Percentiles rank a stretch among this genome's conserved stretches.
Conservation (phyloP, 2,888 invertebrate genomes). For the Drosophila barbarae region DNA sequence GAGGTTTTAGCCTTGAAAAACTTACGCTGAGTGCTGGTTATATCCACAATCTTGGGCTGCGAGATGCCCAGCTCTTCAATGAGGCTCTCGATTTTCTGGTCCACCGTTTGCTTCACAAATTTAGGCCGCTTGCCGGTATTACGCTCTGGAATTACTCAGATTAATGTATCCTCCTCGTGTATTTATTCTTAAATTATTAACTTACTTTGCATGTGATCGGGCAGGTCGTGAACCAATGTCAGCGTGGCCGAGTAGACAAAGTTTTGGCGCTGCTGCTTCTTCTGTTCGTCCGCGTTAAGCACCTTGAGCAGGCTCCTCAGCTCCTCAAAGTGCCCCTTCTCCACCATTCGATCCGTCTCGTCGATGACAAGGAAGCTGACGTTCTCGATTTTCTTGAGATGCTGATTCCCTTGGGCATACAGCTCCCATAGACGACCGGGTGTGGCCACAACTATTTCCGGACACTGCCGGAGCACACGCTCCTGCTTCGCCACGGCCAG, state of each 20-base stretch:
- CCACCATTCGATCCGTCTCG: conserved; percentile 99
- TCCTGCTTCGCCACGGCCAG: conserved; percentile 96
- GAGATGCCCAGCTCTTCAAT: conserved; percentile 91
- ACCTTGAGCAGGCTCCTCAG: conserved; percentile 88
- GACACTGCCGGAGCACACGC: conserved; percentile 88
- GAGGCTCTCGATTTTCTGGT: conserved; percentile 88
- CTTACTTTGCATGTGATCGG: conserved; percentile 85
- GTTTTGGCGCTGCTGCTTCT: conserved; percentile 87
- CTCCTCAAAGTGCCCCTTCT: conserved; percentile 97
- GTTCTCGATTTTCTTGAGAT: conserved; percentile 86
- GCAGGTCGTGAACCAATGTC: conserved; percentile 93
- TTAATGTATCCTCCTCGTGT: background rate
- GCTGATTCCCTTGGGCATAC: conserved; percentile 87
- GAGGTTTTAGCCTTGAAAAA: background rate
- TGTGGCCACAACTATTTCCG: conserved; percentile 97
- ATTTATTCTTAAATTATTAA: background rate
- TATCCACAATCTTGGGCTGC: conserved; percentile 95
- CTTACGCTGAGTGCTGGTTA: conserved; percentile 87
- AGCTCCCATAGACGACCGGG: conserved; percentile 98
- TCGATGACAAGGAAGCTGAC: conserved; percentile 96
- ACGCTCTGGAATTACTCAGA: conserved; percentile 57
- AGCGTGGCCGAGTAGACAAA: conserved; percentile 99
- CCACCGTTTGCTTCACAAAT: conserved; percentile 84
- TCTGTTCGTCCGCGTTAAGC: conserved; percentile 86
- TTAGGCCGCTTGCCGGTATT: conserved; percentile 77